phyloP scores from a whole-genome alignment of 2,113 vertebrate genomes.

The Pseudorasbora parva region DNA sequence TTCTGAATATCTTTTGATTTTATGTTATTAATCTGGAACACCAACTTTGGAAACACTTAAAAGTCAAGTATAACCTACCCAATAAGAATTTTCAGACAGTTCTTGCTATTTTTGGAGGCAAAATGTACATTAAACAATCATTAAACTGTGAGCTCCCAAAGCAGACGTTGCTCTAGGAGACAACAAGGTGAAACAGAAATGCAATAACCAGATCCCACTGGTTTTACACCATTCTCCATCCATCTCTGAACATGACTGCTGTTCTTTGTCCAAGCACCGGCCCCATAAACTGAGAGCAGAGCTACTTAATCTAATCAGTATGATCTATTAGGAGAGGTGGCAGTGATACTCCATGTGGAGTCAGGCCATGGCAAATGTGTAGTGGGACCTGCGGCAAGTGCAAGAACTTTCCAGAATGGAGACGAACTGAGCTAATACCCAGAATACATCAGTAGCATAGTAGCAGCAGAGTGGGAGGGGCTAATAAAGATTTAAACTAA shows the following conservation, averaged over 20 bases:
- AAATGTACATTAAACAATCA: neutral
- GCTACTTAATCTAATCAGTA: conserved; percentile 49
- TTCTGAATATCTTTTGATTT: no score
- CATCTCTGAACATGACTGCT: conserved; percentile 19
- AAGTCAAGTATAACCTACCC: neutral
- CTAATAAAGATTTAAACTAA: conserved; percentile 56
- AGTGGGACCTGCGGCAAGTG: neutral
- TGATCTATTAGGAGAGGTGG: conserved; percentile 50
- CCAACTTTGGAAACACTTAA: neutral
- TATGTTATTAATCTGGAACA: no score
- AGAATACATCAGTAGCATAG: conserved; percentile 49
- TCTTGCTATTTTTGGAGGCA: neutral
- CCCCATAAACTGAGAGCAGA: conserved; percentile 6
- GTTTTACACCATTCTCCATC: conserved; percentile 2
- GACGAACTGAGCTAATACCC: conserved; percentile 36
- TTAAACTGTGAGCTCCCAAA: neutral
- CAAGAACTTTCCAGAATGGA: conserved; percentile 17
- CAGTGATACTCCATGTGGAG: conserved; percentile 32
- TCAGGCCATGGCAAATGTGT: conserved; percentile 42
- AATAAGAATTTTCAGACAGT: neutral
- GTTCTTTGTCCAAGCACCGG: neutral
- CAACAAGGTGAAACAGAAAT: neutral
- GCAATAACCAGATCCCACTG: neutral
- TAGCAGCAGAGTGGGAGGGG: conserved; percentile 21
- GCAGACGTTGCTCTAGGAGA: neutral